Base-by-base conservation (phyloP, 2,888 invertebrate genomes). In the Siphlonurus alternatus region DNA sequence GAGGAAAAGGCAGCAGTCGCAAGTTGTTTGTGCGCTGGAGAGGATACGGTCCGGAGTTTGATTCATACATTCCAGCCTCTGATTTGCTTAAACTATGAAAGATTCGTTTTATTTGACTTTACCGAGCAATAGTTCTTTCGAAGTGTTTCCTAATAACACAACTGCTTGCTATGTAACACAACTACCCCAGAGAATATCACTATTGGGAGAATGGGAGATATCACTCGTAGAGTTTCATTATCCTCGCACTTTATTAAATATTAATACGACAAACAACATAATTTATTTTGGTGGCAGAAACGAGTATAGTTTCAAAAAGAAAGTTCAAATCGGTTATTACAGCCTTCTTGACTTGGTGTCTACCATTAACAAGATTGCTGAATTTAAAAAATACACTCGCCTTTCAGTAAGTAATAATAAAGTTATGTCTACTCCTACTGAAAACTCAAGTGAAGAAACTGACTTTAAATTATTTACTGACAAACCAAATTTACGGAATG, bases 41-140 rank as follows among this genome's bases (percentile, higher is more conserved):
- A 56, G 69, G 69, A 18, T 70, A 70, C 59, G 66, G 69, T 3
- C 7, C 61, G 3, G 66, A 66, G 38, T 69, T 70, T 56, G 70
- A 69, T 61, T 65, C 66, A 24, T 71, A 69, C 67, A 65, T 67
- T 19, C 62, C 61, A 2, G 67, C n/a, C 2, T 24, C 54, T 10
- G 25, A 64, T 5, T 19, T 64, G 18, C 65, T 53, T 2, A 61
- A 61, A 19, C 19, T 56, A 64, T 64, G 61, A 67, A 62, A 15
- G 60, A 67, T 23, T 65, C 68, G 5, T 70, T 71, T 67, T 70
- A 69, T 64, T 7, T 70, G 1, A 70, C 69, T 5, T 56, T 71
- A 0, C 64, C 69, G 20, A 68, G 67, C 51, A 69, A 71, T 64
- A 70, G 68, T 25, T 69, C 69, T 18, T 66, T 69, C 66, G 1